Base-by-base conservation (phyloP, 2,113 vertebrate genomes). In the Sterrhoptilus dennistouni region DNA sequence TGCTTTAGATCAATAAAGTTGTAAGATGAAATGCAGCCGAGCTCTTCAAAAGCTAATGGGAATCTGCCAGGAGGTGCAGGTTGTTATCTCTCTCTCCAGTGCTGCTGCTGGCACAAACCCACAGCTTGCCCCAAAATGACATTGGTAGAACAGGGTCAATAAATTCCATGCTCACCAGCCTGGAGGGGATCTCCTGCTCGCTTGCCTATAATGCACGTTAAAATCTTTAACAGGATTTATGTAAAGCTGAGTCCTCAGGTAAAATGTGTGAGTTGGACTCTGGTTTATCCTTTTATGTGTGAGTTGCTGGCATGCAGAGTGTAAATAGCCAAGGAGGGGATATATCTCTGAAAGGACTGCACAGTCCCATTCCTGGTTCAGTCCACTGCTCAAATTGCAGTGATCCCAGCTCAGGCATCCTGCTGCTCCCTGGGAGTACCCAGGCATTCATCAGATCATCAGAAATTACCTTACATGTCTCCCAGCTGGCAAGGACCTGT, bases 401-500 rank as follows among this genome's bases (percentile, higher is more conserved):
- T 44, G 54, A 54, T 83, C 42, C 28, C 61, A 70, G 40, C 50
- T 76, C 49, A 77, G 82, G 33, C 70, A 87, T 74, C 45, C 50
- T 83, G 8, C 45, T 66, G 29, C 60, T 94, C 31, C 38, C 44
- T 59, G 47, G 59, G 52, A 90, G 17, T 44, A 81, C 50, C 54
- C 36, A 63, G 35, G 29, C 2, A 0, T 72, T 93, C 66, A 80
- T 54, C 50, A 68, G 74, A 89, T 64, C 36, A 35, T 89, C 61
- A 69, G 89, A 83, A 91, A 94, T 86, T 83, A 74, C 70, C 47
- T 66, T 42, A 52, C 70, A 65, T 72, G 40, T 87, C 82, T 95
- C 59, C 82, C 3, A 21, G 38, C 40, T 86, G 94, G 50, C 63
- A 85, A 74, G 87, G 83, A 57, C 17, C 36, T 66, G 36, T 93